These are phyloP conservation scores for Mesocentrotus franciscanus DNA, from an alignment of 53 echinoderm and acorn worm species.

Conservation along the genomic window DNA sequence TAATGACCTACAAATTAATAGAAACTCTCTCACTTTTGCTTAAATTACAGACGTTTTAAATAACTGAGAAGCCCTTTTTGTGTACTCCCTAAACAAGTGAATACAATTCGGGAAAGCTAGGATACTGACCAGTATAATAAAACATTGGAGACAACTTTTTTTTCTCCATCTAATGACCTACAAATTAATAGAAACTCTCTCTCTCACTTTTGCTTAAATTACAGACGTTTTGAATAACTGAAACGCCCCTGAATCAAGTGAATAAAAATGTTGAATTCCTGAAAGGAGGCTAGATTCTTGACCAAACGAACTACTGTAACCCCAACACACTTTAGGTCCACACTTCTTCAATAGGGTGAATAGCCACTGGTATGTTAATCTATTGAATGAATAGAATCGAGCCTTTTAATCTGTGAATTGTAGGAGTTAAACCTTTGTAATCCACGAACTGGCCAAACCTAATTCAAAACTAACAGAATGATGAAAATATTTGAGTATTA, in stretches of 20 bases:
- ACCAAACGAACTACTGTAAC: conserved; percentile 23
- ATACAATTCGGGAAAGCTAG: background rate
- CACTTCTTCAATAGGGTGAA: conserved; percentile 4
- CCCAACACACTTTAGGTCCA: background rate
- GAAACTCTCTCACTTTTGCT: no score
- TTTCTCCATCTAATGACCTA: background rate
- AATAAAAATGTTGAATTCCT: background rate
- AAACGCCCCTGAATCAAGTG: background rate
- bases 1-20: no score
- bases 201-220: background rate
- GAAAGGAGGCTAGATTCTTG: background rate
- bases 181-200: background rate
- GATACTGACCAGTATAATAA: background rate
- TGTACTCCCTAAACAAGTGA: background rate
- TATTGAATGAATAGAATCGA: background rate
- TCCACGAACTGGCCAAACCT: background rate
- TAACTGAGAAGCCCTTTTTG: no score
- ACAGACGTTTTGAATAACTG: background rate
- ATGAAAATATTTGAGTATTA: background rate
- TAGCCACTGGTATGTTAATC: conserved; percentile 28
- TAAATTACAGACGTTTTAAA: no score
- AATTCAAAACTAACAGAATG: background rate
- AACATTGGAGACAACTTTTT: background rate
- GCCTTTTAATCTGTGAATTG: conserved; percentile 24
- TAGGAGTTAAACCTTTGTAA: background rate